Base-by-base conservation (phyloP, 2,113 vertebrate genomes). In the Synodontis membranacea region DNA sequence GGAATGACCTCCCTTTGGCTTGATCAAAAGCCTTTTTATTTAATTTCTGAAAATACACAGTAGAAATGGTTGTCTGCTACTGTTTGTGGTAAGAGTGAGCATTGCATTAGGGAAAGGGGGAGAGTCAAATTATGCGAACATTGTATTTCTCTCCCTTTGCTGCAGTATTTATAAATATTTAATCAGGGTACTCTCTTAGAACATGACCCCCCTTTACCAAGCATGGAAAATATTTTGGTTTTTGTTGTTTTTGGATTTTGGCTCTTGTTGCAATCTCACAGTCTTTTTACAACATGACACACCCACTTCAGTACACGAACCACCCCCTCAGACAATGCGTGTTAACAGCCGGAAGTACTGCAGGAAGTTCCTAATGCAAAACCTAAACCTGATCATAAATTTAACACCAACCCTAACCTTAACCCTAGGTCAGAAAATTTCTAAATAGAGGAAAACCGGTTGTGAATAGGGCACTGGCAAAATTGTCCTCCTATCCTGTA, bases 1-100 rank as follows among this genome's bases (percentile, higher is more conserved):
- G 96, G 93, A 94, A 94, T 96, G 96, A 96, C 96, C 95, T 96
- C 93, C 89, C 93, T 95, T 95, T 95, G 94, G 96, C 95, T 93
- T 94, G 94, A 93, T 94, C 94, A 95, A 93, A 92, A 95, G 94
- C 93, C 94, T 94, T 94, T 95, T 95, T 94, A 96, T 96, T 96
- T 95, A 90, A 93, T 93, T 94, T 89, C 92, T 94, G 92, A 88
- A 94, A 87, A 94, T 94, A 94, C 90, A 86, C 81, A 93, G 92
- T 88, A 92, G 90, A 90, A 93, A 90, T 88, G 91, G 93, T 92
- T 91, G 88, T 86, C 42, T 39, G 48, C 25, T n/a, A 72, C 68
- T 34, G 5, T 44, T 75, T 54, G 48, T 44, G 85, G 86, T 89
- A 80, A 86, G 89, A 85, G 89, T 89, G 92, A 89, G 76, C 82